Base-by-base conservation (phyloP, 2,888 invertebrate species). In the Diadegma fenestrale region DNA sequence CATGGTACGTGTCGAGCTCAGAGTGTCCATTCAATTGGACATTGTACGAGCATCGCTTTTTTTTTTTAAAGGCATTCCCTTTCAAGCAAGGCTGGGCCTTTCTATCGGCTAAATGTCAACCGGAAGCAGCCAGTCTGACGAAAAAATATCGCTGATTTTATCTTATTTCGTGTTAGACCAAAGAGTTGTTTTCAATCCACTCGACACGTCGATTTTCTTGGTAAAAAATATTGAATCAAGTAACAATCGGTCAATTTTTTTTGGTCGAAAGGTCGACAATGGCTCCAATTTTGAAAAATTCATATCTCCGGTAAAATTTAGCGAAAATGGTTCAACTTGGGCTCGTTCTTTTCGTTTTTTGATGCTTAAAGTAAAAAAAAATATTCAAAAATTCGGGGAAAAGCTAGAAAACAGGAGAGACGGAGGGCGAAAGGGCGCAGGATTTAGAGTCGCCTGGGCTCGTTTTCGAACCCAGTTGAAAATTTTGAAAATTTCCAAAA, bases 81-180 rank as follows among this genome's bases (percentile, higher is more conserved):
- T 37, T 66, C 33, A 26, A 45, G 61, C 68, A 78, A 78, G 78
- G 66, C 58, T 78, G 78, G 77, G 45, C 78, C 82, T 78, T 78
- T 66, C 54, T 5, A 14, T 26, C 33, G 58, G 58, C 22, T 37
- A 78, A 82, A 82, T 72, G 82, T 82, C 82, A 73, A 82, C 72
- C 82, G 82, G 72, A 78, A 78, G 72, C 73, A 22, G 64, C 19
- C 64, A n/a, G 41, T 12, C 30, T 37, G 0, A 45, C 69, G 48
- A 45, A 69, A 69, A 26, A 69, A 48, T 45, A 69, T 43, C 26
- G 22, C 5, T 37, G 8, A n/a, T 26, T 58, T 58, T 5, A 58
- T 26, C 26, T 26, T 22, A 14, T 58, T 26, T 58, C 26, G 26
- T 12, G 14, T 26, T 26, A 12, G 14, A 26, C 26, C 26, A 6